These are phyloP conservation scores for Coregonus clupeaformis DNA, from an alignment of 2,113 vertebrate species.

Conservation along the genomic window DNA sequence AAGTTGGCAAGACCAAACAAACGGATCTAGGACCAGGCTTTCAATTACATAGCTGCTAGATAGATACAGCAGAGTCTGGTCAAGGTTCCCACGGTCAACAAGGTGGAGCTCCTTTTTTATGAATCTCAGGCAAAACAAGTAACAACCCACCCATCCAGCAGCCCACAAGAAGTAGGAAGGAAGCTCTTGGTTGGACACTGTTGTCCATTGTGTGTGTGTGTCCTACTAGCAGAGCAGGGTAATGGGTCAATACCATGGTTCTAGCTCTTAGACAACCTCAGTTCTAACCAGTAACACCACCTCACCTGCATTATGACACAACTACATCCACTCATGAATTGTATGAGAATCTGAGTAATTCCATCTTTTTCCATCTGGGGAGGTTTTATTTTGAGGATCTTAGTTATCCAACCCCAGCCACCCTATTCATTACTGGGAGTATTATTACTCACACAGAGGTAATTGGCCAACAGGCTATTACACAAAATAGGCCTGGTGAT, in stretches of 20 bases:
- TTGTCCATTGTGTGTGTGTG: constrained; percentile 37
- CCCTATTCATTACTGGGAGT: not conserved
- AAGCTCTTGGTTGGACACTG: constrained; percentile 37
- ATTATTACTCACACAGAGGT: not conserved
- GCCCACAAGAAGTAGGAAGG: constrained; percentile 53
- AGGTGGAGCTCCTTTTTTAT: constrained; percentile 34
- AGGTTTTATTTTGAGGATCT: not conserved
- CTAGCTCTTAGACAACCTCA: not conserved
- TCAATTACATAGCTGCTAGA: not conserved
- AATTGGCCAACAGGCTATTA: not conserved
- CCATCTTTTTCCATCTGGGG: not conserved
- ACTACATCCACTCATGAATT: not conserved
- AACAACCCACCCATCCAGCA: constrained; percentile 32
- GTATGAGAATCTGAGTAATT: not conserved
- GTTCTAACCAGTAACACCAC: not conserved
- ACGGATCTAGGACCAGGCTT: not conserved
- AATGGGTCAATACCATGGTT: constrained; percentile 18
- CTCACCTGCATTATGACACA: not conserved
- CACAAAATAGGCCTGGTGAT: not conserved
- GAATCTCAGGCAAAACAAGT: constrained; percentile 50
- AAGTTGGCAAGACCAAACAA: not conserved
- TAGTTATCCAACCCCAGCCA: not conserved
- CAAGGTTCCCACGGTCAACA: constrained; percentile 50
- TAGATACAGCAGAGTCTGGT: not conserved
- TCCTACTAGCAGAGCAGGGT: constrained; percentile 43